phyloP scores from a whole-genome alignment of 2,888 invertebrate species.

The Crocallis elinguaria region DNA sequence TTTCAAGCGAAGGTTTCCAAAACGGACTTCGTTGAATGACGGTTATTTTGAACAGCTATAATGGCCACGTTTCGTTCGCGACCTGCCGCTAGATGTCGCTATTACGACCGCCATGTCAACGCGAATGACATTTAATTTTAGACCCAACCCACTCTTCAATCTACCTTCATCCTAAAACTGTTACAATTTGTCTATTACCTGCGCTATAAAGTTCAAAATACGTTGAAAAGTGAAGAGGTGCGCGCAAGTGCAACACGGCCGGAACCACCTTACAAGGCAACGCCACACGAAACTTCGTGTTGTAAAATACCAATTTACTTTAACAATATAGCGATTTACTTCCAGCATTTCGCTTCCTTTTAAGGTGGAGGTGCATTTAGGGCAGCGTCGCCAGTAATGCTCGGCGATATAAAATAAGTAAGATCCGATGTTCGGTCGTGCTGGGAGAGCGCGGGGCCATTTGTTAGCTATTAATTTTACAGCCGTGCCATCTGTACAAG shows the following conservation, averaged over 20 bases:
- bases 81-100: conserved; percentile 63
- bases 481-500: conserved; percentile 51
- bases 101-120: conserved; percentile 63
- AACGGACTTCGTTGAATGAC: conserved; percentile 6
- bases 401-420: conserved; percentile 54
- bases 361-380: conserved; percentile 71
- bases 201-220: conserved; percentile 39
- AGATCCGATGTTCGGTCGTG: conserved; percentile 36
- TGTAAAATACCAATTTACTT: conserved; percentile 81
- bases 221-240: not conserved
- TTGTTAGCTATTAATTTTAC: conserved; percentile 63
- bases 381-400: conserved; percentile 66
- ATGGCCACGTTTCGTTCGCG: conserved; percentile 42
- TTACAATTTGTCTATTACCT: conserved; percentile 6
- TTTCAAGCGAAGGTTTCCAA: conserved; percentile 5
- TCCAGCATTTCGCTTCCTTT: conserved; percentile 70
- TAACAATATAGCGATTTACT: conserved; percentile 80
- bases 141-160: conserved; percentile 11
- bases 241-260: conserved; percentile 14
- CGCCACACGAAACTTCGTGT: conserved; percentile 70
- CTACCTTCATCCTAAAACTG: conserved; percentile 3
- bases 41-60: conserved; percentile 38
- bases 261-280: conserved; percentile 52
- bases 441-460: conserved; percentile 47
- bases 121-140: conserved; percentile 67